phyloP scores from a whole-genome alignment of 2,888 invertebrate genomes.

The Oscheius sp. region DNA sequence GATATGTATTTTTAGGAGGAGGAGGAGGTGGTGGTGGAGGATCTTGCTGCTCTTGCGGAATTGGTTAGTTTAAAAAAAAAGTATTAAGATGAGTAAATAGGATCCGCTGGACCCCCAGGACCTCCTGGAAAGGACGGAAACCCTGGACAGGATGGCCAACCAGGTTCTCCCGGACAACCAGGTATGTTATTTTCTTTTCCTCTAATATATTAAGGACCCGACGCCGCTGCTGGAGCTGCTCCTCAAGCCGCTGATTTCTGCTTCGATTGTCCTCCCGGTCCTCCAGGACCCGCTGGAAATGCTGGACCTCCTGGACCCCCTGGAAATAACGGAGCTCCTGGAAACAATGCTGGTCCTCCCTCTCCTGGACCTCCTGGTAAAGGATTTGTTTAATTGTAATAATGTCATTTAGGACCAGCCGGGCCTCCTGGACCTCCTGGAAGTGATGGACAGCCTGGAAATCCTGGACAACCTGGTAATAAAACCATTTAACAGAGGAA shows the following conservation, averaged over 20 bases:
- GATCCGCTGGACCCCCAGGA: conserved; percentile 59
- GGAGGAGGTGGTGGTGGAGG: conserved; percentile 43
- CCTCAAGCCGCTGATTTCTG: conserved; percentile 53
- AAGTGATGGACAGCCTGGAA: conserved; percentile 50
- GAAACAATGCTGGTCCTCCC: conserved; percentile 71
- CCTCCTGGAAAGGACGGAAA: conserved; percentile 58
- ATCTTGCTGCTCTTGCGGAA: conserved; percentile 55
- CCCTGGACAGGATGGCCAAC: conserved; percentile 54
- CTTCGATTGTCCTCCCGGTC: conserved; percentile 63
- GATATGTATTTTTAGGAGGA: no score
- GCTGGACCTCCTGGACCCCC: conserved; percentile 76
- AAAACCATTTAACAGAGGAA: conserved; percentile 49
- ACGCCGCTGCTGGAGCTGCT: conserved; percentile 39
- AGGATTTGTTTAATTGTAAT: no score
- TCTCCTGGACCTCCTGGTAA: conserved; percentile 58
- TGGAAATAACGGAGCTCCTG: conserved; percentile 53
- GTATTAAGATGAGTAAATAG: conserved; percentile 50
- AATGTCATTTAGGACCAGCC: conserved; percentile 52
- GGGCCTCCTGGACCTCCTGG: conserved; percentile 57
- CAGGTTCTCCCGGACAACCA: conserved; percentile 40
- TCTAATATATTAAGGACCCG: conserved; percentile 31
- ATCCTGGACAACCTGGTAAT: conserved; percentile 52
- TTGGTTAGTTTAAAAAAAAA: conserved; percentile 59
- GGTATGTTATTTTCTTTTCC: neutral
- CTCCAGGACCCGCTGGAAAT: conserved; percentile 54